Base-by-base conservation (phyloP, 1,140 invertebrate species). In the Drosophila nannoptera region DNA sequence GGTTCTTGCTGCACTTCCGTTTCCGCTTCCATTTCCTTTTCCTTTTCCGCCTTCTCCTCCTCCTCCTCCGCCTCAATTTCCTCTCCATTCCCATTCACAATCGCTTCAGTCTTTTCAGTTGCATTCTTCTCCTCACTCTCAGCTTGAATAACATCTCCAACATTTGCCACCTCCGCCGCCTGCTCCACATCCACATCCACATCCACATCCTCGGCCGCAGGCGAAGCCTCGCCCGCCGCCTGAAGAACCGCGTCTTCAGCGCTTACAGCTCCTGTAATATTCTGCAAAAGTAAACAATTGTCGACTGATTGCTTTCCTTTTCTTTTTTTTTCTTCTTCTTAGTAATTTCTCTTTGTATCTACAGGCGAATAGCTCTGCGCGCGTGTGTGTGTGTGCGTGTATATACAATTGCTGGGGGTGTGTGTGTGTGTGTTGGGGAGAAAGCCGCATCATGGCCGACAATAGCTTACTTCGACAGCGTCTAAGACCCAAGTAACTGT, bases 251-350 rank as follows among this genome's bases (percentile, higher is more conserved):
- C 69, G 43, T 52, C 66, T 11, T 61, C 69, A 31, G 43, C 64
- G 74, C 65, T 77, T 86, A 86, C 45, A 86, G 77, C 71, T 77
- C 81, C 81, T 71, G 73, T 67, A 81, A 81, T 80, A 87, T 88
- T 89, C 88, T 89, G 88, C 74, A 89, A 89, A 89, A 89, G 88
- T 89, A 89, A 89, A 89, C 88, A 89, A 88, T 89, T 88, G 87
- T 89, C 88, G 86, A 89, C 88, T 89, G 86, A 89, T 89, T 89
- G 74, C 74, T 88, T 88, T 76, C 74, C 69, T 62, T 62, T 71
- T 22, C 22, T 22, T 55, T 43, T n/a, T 4, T 0, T 40, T 16
- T 43, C 2, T 42, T 42, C 14, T 6, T 43, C 7, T 7, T 16
- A 9, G 7, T 2, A 12, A 12, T 14, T 45, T 45, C 50, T 54